phyloP scores from a whole-genome alignment of 2,797 vertebrate genomes.

The Discoglossus pictus region DNA sequence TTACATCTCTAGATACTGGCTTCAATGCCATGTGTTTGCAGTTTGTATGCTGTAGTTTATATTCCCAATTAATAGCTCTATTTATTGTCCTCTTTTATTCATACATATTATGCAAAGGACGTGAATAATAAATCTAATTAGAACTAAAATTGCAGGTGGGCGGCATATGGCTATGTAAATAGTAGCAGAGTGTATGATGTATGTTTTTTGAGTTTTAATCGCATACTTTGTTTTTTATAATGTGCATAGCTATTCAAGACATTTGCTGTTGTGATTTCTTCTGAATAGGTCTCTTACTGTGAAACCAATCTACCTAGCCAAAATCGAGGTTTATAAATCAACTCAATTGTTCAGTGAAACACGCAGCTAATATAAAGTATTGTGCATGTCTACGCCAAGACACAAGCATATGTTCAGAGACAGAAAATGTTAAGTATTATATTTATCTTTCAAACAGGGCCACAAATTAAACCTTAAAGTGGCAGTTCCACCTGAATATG shows the following conservation, averaged over 20 bases:
- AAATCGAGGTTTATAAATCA: slow-evolving; percentile 35
- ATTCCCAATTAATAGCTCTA: too few species aligned
- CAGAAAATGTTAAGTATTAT: slow-evolving; percentile 17
- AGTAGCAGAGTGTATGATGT: background rate
- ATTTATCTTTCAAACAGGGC: slow-evolving; percentile 19
- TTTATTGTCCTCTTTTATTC: too few species aligned
- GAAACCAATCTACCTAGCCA: slow-evolving; percentile 38
- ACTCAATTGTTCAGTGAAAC: slow-evolving; percentile 21
- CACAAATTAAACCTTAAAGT: slow-evolving; percentile 21
- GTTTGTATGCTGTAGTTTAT: too few species aligned
- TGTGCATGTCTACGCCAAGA: slow-evolving; percentile 1
- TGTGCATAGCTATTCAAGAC: background rate
- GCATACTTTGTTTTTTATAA: slow-evolving; percentile 9
- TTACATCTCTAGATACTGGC: too few species aligned
- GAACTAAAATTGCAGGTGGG: background rate
- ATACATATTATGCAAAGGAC: background rate
- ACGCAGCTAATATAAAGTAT: slow-evolving; percentile 9
- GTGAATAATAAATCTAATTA: slow-evolving; percentile 3
- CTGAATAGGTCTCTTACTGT: slow-evolving; percentile 25
- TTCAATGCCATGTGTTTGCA: too few species aligned
- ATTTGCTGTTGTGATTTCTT: slow-evolving; percentile 25
- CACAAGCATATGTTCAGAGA: slow-evolving; percentile 18
- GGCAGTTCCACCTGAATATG: too few species aligned
- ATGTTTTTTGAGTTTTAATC: background rate
- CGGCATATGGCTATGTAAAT: background rate